Percentiles rank a stretch among this genome's conserved stretches.
phyloP scores from a whole-genome alignment of 2,113 vertebrate species.

The Trematomus loennbergii region DNA sequence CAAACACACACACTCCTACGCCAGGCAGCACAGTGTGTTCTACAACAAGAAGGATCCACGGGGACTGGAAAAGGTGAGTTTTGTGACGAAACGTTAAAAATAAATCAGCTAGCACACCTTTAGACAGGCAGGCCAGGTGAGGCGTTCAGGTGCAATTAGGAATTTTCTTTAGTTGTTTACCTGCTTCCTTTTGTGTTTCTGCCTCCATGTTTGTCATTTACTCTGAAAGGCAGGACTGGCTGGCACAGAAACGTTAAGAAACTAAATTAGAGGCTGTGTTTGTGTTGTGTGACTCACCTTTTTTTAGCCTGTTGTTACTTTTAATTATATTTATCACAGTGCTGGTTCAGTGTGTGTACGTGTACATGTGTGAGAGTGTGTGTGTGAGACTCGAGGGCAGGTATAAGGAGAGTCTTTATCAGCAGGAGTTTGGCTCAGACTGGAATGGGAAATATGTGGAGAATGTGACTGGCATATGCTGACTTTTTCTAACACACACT shows the following conservation, averaged over 20 bases:
- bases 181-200: constrained; percentile 27
- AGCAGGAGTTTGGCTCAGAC: constrained; percentile 54
- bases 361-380: too few species aligned
- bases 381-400: constrained; percentile 2
- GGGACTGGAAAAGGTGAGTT: constrained; percentile 57
- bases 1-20: not conserved
- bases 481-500: constrained; percentile 17
- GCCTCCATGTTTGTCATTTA: constrained; percentile 9
- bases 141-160: constrained; percentile 39
- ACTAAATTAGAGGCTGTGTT: constrained; percentile 38
- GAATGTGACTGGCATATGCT: constrained; percentile 62
- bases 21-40: not conserved
- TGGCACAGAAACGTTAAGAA: constrained; percentile 15
- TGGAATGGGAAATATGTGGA: constrained; percentile 74
- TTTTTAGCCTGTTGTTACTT: too few species aligned
- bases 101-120: constrained; percentile 4
- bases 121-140: constrained; percentile 12
- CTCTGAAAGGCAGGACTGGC: constrained; percentile 19
- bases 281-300: constrained; percentile 29
- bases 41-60: not conserved
- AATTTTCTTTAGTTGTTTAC: constrained; percentile 39
- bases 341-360: too few species aligned
- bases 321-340: too few species aligned
- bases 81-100: not conserved
- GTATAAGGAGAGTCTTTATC: constrained; percentile 15